These are phyloP conservation scores for Otus sunia DNA, from an alignment of 2,113 vertebrate genomes.

Conservation along the genomic window DNA sequence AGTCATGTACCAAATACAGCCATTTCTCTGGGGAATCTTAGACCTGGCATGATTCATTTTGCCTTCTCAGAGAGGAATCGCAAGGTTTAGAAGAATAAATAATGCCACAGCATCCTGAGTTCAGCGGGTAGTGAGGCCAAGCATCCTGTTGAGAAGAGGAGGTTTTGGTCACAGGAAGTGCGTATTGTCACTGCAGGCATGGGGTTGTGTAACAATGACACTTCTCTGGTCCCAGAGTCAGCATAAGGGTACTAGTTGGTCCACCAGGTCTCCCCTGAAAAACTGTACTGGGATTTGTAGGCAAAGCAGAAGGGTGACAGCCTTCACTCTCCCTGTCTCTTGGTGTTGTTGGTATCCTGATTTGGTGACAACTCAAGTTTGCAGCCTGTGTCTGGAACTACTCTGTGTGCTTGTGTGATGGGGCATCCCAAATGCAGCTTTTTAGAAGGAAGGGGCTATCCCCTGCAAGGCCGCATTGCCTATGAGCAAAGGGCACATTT, in stretches of 20 bases:
- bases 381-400: background rate
- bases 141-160: background rate
- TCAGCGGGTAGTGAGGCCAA: background rate
- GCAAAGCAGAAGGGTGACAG: background rate
- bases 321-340: background rate
- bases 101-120: background rate
- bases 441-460: background rate
- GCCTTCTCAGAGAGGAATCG: background rate
- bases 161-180: background rate
- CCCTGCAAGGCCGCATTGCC: background rate
- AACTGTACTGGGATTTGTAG: background rate
- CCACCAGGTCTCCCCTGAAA: background rate
- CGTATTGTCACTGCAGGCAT: background rate
- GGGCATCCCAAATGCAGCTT: background rate
- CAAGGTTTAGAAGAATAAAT: constrained; percentile 2
- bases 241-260: background rate
- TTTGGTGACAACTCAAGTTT: background rate
- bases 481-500: background rate
- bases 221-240: background rate
- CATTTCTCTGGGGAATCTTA: constrained; percentile 21
- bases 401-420: background rate
- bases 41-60: constrained; percentile 24
- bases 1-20: constrained; percentile 4
- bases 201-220: accelerated
- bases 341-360: background rate